A percentile compares a stretch with the other conserved stretches of the same genome.
Evolutionary conservation across 2,113 vertebrate species (phyloP).

Genomic region (Silurus meridionalis): DNA sequence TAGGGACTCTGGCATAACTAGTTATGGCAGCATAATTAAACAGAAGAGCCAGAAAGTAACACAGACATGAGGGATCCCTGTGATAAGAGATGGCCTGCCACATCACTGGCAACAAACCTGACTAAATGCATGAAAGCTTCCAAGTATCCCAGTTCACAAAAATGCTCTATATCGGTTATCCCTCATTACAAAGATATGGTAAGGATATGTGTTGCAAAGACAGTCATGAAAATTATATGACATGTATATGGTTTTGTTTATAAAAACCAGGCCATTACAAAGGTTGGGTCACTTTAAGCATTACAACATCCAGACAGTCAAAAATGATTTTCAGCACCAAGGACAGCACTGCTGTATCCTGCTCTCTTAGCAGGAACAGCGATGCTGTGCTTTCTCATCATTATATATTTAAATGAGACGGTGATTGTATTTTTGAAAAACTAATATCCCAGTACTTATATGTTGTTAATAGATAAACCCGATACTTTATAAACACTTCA

Average conservation of each 20-base stretch:
- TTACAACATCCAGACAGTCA: not conserved
- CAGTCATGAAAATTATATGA: not conserved
- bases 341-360: not conserved
- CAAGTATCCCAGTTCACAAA: no score
- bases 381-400: not conserved
- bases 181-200: not conserved
- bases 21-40: no score
- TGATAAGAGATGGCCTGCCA: no score
- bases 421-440: not conserved
- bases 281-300: not conserved
- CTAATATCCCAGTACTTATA: not conserved
- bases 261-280: constrained; percentile 9
- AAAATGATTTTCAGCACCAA: constrained; percentile 31
- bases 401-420: not conserved
- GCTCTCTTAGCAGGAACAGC: not conserved
- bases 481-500: not conserved
- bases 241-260: not conserved
- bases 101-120: no score
- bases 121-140: no score
- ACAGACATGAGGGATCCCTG: no score
- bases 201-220: not conserved
- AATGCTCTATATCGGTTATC: not conserved
- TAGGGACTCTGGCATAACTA: no score
- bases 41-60: no score
- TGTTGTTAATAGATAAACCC: not conserved